Evolutionary conservation across 2,888 invertebrate species (phyloP), one percentile per base, ranked within the genome.

Genomic region (Poecilus cupreus): DNA sequence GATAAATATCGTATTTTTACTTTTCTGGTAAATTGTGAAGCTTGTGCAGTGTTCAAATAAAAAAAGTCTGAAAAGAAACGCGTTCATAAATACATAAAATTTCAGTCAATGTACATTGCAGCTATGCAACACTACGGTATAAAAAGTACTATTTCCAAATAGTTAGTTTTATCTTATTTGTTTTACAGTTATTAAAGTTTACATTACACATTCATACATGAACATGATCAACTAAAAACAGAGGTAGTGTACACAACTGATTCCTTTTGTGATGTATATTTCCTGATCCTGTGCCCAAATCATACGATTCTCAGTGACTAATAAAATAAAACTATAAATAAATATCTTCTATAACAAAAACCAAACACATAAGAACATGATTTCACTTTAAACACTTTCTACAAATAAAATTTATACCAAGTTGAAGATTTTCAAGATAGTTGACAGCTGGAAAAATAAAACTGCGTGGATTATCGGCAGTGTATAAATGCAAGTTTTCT

Each of bases 251-350:
- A 57, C 57, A 32, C 32, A 32, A 32, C 32, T 64, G 64, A 64
- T 26, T 64, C 18, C 3, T 26, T 32, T 26, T 64, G 64, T 64
- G 64, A 64, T 64, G 64, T 64, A 24, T 64, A 26, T 32, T 64
- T 22, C 32, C 13, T 49, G 24, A 13, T 68, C 37, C 32, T 68
- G 68, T 68, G 68, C 32, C 26, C 68, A 37, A n/a, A n/a, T n/a
- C n/a, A n/a, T n/a, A n/a, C n/a, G n/a, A 57, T 49, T 49, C 4
- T 57, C 57, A 57, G 57, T 57, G 24, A 22, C 57, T 57, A 57
- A 68, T 68, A 68, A 60, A 57, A 68, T 68, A 68, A 57, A 68
- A 68, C 37, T 68, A 68, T 32, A 16, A 68, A 68, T 68, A 68
- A 68, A 68, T 68, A 68, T n/a, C 8, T 2, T 18, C 18, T 11